Percentiles rank a stretch among this genome's conserved stretches.
Conservation (phyloP, 2,797 vertebrate genomes). For the Pantherophis vulpinus region DNA sequence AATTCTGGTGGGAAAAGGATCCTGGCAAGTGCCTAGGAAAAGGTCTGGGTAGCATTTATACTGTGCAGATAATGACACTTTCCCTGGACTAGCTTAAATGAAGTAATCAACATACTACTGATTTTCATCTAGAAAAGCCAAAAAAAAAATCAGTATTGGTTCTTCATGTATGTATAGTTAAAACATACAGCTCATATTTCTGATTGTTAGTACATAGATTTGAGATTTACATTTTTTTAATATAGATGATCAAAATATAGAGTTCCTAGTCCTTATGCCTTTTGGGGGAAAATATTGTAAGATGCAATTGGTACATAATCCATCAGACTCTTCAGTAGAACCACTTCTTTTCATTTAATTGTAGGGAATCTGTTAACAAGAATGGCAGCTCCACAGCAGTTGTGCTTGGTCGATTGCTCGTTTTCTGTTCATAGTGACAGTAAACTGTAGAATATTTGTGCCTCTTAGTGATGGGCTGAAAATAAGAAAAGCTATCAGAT, state of each 20-base stretch:
- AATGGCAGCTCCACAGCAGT: slow-evolving; percentile 3
- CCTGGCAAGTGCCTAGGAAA: neutral
- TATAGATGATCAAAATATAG: neutral
- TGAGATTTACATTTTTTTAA: neutral
- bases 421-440: slow-evolving; percentile 24
- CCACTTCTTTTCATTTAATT: slow-evolving; percentile 20
- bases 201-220: slow-evolving; percentile 6
- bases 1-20: neutral
- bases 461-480: slow-evolving; percentile 48
- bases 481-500: slow-evolving; percentile 50
- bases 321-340: neutral
- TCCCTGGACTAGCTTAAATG: neutral
- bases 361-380: slow-evolving; percentile 2
- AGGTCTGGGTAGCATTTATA: neutral
- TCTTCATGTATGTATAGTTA: neutral
- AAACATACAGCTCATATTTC: slow-evolving; percentile 41
- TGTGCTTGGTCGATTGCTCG: slow-evolving; percentile 16
- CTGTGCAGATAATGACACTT: neutral
- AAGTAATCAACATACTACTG: neutral
- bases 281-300: slow-evolving; percentile 4
- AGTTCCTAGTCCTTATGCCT: neutral
- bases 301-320: slow-evolving; percentile 15
- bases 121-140: neutral
- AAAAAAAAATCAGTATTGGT: neutral
- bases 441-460: slow-evolving; percentile 26